Percentiles rank a stretch among this genome's conserved stretches.
These are phyloP conservation scores for Drosophila affinis DNA, from an alignment of 2,888 invertebrate species.

Conservation along the genomic window DNA sequence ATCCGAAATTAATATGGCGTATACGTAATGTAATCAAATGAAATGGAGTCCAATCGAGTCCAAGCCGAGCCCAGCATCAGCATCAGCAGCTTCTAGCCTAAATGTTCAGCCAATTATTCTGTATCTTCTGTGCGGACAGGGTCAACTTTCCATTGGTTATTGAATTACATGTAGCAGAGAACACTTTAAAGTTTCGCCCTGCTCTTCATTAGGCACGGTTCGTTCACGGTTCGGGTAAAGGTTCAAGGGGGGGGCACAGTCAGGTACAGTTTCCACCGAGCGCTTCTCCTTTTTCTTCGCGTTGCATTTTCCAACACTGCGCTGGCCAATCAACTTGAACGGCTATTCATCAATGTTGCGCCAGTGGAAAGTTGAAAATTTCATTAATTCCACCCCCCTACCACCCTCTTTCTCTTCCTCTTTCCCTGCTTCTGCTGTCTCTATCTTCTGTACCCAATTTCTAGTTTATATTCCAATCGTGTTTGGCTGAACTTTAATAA, in stretches of 20 bases:
- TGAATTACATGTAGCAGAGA: not conserved
- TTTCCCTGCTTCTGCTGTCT: not conserved
- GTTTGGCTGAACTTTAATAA: slow-evolving; percentile 77
- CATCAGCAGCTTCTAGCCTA: slow-evolving; percentile 15
- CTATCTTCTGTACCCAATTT: not conserved
- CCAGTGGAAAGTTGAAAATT: slow-evolving; percentile 20
- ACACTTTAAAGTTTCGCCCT: slow-evolving; percentile 16
- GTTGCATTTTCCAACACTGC: not conserved
- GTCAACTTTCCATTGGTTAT: not conserved
- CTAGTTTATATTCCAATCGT: slow-evolving; percentile 71
- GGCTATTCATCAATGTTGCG: slow-evolving; percentile 23
- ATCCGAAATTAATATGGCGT: slow-evolving; percentile 64
- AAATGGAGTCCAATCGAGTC: slow-evolving; percentile 48
- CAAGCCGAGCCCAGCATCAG: not conserved
- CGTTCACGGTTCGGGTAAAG: no score
- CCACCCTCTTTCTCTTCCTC: not conserved
- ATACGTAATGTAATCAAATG: slow-evolving; percentile 65
- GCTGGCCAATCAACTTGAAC: slow-evolving; percentile 11
- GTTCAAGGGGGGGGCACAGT: no score
- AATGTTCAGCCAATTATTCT: slow-evolving; percentile 55
- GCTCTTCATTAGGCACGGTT: slow-evolving; percentile 12
- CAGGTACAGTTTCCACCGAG: not conserved
- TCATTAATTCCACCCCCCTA: slow-evolving; percentile 32
- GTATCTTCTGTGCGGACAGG: not conserved
- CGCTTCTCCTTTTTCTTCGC: not conserved